Base-by-base conservation (phyloP, 2,888 invertebrate species). In the Spicauda simplicius region DNA sequence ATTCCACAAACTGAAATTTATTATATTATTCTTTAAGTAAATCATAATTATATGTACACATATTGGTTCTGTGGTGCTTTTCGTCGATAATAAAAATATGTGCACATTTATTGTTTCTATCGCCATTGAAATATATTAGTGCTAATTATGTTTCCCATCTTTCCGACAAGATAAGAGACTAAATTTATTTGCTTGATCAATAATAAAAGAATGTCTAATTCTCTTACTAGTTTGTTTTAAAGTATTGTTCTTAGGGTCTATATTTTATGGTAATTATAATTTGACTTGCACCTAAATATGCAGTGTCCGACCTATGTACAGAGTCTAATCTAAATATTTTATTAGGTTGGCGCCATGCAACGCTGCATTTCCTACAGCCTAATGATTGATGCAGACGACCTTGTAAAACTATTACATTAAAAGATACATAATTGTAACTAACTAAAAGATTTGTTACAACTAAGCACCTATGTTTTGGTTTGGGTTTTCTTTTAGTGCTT, bases 291-390 rank as follows among this genome's bases (percentile, higher is more conserved):
- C 33, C 19, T 10, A 30, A 4, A 55, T 19, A 33, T 33, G 60
- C 48, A 59, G 16, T n/a, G n/a, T n/a, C n/a, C n/a, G n/a, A n/a
- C n/a, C n/a, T 18, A 53, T 53, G 16, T 19, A 61, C 52, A 19
- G 61, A 53, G 37, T 20, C 41, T 41, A 53, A 61, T 53, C 37
- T 61, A 41, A 53, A 61, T 61, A 61, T 61, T 61, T 61, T 41
- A 61, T 53, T 61, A 53, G 61, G 37, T 61, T 33, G 61, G 61
- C 61, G 60, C 60, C 60, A 52, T 60, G 33, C 60, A 33, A 11
- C 20, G 37, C 18, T 61, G 53, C 61, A 41, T 61, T 61, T 61
- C 53, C 53, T 53, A 41, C 14, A 3, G 14, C 20, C 50, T 50
- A 53, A 61, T 53, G 61, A 61, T 61, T 53, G 61, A 14, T 5